Percentiles rank a stretch among this genome's conserved stretches.
Evolutionary conservation across 2,797 vertebrate species (phyloP).

Genomic region (Coregonus suidteri): DNA sequence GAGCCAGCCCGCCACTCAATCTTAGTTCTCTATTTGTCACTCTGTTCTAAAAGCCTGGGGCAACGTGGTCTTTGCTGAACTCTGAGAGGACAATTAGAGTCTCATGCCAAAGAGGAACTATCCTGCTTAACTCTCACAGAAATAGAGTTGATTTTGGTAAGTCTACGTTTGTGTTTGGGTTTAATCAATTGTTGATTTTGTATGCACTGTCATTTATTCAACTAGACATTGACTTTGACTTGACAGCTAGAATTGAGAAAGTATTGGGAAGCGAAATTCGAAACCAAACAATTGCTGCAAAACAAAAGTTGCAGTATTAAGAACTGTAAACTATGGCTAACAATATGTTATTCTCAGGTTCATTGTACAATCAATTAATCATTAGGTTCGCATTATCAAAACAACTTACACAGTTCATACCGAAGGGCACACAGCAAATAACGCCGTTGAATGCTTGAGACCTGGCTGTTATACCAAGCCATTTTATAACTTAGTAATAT

Average conservation of each 20-base stretch:
- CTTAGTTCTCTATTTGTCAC: constrained; percentile 67
- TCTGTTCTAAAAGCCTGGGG: constrained; percentile 72
- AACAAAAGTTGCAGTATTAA: background rate
- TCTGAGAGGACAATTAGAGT: background rate
- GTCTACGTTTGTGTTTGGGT: background rate
- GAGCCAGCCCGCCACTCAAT: constrained; percentile 33
- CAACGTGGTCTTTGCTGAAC: constrained; percentile 21
- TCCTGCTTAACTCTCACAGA: constrained; percentile 8
- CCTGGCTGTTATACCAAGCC: no score
- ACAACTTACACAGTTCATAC: background rate
- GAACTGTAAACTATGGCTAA: background rate
- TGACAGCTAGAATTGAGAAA: background rate
- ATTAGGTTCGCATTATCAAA: background rate
- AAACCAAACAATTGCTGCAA: background rate
- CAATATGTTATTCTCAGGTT: background rate
- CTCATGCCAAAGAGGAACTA: constrained; percentile 17
- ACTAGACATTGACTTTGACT: background rate
- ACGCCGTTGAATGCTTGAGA: background rate
- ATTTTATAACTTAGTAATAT: no score
- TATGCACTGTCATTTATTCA: background rate
- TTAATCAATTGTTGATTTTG: background rate
- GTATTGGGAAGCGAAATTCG: background rate
- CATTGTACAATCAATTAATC: background rate
- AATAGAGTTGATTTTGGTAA: constrained; percentile 35
- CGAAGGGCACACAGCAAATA: background rate